Conservation (phyloP, 2,113 vertebrate genomes). For the Athene noctua region DNA sequence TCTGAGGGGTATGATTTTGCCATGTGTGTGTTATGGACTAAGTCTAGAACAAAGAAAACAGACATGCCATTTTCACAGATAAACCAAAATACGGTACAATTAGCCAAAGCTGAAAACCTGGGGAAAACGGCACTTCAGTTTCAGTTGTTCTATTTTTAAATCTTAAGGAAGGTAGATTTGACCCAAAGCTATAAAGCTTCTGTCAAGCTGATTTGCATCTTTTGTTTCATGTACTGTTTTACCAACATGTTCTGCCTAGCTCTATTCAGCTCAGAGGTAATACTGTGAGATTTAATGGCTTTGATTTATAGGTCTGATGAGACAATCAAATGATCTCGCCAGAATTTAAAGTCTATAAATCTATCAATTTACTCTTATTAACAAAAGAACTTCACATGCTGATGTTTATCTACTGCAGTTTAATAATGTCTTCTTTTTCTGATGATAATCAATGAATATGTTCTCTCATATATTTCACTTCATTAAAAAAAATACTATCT, state of each 20-base stretch:
- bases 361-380: slow-evolving; percentile 38
- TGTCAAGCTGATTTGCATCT: background rate
- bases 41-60: background rate
- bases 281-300: background rate
- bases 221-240: slow-evolving; percentile 11
- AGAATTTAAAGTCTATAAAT: slow-evolving; percentile 32
- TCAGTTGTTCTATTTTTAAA: background rate
- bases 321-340: background rate
- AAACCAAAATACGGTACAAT: background rate
- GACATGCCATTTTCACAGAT: background rate
- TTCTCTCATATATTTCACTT: background rate
- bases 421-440: background rate
- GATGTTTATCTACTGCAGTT: slow-evolving; percentile 14
- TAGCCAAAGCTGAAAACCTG: background rate
- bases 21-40: background rate
- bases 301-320: slow-evolving; percentile 33
- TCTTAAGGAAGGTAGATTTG: background rate
- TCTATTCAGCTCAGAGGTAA: slow-evolving; percentile 36
- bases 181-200: slow-evolving; percentile 7
- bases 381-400: background rate
- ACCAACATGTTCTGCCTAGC: slow-evolving; percentile 38
- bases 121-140: background rate
- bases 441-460: background rate
- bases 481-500: background rate
- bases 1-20: background rate